These are phyloP conservation scores for Pipistrellus pipistrellus DNA, from an alignment of 2,797 vertebrate species.

Conservation along the genomic window DNA sequence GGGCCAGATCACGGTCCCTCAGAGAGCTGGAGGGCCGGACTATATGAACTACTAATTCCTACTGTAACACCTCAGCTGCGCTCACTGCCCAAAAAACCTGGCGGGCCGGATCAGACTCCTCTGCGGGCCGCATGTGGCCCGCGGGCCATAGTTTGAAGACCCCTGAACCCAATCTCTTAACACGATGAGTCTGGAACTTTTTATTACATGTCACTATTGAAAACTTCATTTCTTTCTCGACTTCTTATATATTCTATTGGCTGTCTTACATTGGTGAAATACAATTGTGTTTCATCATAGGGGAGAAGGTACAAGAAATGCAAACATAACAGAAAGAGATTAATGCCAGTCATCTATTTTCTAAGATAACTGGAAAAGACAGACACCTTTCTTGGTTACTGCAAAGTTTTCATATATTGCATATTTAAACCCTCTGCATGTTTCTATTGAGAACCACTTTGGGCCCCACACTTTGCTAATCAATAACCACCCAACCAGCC, in stretches of 20 bases:
- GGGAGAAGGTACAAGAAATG: not conserved
- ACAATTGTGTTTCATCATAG: not conserved
- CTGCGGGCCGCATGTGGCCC: too few species aligned
- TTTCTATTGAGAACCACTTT: not conserved
- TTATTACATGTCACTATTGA: slow-evolving; percentile 71
- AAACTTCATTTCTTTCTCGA: not conserved
- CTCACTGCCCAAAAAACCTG: too few species aligned
- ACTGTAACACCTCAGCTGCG: too few species aligned
- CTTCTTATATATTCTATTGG: not conserved
- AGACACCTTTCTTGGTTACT: not conserved
- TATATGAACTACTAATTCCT: too few species aligned
- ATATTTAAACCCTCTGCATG: not conserved
- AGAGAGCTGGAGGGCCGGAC: too few species aligned
- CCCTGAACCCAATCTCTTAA: not conserved
- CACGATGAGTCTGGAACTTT: slow-evolving; percentile 40
- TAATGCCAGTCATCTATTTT: not conserved
- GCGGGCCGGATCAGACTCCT: too few species aligned
- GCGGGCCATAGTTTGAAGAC: too few species aligned
- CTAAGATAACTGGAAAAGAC: not conserved
- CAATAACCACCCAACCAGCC: not conserved
- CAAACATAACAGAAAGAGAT: not conserved
- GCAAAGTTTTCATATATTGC: not conserved
- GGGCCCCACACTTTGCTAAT: not conserved
- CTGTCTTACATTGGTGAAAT: not conserved
- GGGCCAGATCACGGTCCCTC: too few species aligned